These are phyloP conservation scores for Papilio xuthus DNA, from an alignment of 1,140 invertebrate species.

Conservation along the genomic window DNA sequence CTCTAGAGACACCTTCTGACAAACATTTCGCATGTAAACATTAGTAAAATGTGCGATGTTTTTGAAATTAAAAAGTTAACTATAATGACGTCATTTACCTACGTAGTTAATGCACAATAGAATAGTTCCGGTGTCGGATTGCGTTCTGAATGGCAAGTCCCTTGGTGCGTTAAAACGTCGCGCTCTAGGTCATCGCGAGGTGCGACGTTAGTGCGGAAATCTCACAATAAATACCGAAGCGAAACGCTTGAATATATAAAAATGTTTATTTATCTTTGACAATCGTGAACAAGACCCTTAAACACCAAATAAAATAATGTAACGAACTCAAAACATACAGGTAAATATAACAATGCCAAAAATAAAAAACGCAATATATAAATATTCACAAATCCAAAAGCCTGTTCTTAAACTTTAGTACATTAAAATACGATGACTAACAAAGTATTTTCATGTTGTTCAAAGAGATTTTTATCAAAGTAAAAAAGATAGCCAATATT, in stretches of 20 bases:
- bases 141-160: constrained; percentile 3
- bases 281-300: neutral
- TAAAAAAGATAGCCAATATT: neutral
- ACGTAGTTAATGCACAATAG: neutral
- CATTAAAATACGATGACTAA: no score
- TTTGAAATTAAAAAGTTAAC: neutral
- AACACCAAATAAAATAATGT: neutral
- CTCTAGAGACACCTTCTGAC: no score
- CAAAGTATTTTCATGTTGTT: no score
- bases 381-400: no score
- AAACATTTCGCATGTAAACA: no score
- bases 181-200: neutral
- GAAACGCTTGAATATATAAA: neutral
- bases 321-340: no score
- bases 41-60: neutral
- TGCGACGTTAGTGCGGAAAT: neutral
- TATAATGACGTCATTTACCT: neutral
- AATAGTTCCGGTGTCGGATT: constrained; percentile 12
- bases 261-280: neutral
- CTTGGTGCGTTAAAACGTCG: constrained; percentile 12
- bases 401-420: no score
- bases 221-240: neutral
- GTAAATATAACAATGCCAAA: no score
- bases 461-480: neutral
- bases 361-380: no score